phyloP scores from a whole-genome alignment of 2,888 invertebrate genomes.

The Apodemia hepburni region DNA sequence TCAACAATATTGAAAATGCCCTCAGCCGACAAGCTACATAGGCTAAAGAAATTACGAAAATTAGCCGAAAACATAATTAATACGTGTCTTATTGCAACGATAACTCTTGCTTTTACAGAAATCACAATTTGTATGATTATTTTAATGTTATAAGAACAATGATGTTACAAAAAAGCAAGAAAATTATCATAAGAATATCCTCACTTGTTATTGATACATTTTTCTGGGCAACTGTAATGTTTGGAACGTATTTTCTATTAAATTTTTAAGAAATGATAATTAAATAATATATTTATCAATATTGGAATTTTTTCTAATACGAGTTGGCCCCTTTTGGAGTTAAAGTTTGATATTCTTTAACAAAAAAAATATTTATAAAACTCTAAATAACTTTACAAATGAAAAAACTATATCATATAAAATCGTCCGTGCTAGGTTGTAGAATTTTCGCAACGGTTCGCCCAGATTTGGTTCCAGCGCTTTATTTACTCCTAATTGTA shows the following conservation, averaged over 20 bases:
- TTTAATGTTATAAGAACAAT: slow-evolving; percentile 41
- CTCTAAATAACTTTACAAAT: no score
- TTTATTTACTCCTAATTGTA: no score
- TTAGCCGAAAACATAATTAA: slow-evolving; percentile 49
- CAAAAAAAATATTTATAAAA: no score
- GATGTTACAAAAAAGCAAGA: slow-evolving; percentile 42
- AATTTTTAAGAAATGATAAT: slow-evolving; percentile 29
- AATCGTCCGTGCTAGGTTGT: no score
- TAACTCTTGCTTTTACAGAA: slow-evolving; percentile 55
- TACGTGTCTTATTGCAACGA: slow-evolving; percentile 48
- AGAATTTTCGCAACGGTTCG: no score
- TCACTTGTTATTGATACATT: slow-evolving; percentile 27
- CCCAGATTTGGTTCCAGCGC: no score
- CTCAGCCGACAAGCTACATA: not conserved
- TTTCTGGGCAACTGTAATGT: slow-evolving; percentile 45
- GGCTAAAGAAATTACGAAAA: slow-evolving; percentile 38
- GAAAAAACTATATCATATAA: no score
- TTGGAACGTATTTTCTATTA: slow-evolving; percentile 47
- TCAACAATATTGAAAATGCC: not conserved
- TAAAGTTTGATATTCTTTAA: no score
- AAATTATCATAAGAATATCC: slow-evolving; percentile 36
- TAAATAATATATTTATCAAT: not conserved
- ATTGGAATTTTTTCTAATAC: not conserved
- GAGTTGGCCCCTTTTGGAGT: no score
- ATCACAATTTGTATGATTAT: slow-evolving; percentile 50